Base-by-base conservation (phyloP, 2,113 vertebrate genomes). In the Istiophorus platypterus region DNA sequence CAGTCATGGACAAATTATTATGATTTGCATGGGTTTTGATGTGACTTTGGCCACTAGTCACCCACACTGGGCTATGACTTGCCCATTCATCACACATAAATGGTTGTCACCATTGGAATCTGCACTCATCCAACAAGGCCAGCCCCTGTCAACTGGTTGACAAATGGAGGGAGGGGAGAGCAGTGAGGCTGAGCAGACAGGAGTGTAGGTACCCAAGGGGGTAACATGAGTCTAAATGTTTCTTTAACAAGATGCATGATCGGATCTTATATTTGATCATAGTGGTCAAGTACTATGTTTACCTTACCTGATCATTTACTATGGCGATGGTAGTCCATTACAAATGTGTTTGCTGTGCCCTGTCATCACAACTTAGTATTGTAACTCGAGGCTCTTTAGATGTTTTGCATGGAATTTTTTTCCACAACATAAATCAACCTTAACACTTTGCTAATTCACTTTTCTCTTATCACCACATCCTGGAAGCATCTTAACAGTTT, bases 21-120 rank as follows among this genome's bases (percentile, higher is more conserved):
- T 82, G 85, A 90, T 90, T 91, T 87, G 73, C 70, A 24, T 72
- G 24, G 66, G 75, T 72, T 71, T 27, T 83, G 57, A 85, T 70
- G 67, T 79, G 70, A 75, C 63, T 78, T 70, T 71, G 67, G 73
- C 68, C 82, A 71, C 69, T 59, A 65, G 59, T 68, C 2, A 3
- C 56, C 49, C 78, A 73, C 63, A 72, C 67, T 24, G 17, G 27
- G 63, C 31, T 62, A 39, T 29, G 47, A 58, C 78, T 72, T 54
- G 18, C 47, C 66, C 84, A 92, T 92, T 87, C 87, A 91, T 91
- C 90, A 86, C 56, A 74, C 71, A 71, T 79, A 78, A 90, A 85
- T 77, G 88, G 74, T 76, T 89, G 88, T 87, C 79, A 85, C 57
- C 79, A 64, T 51, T 76, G 58, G 57, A 73, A 64, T 72, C 72